phyloP scores from a whole-genome alignment of 2,888 invertebrate genomes.

The Crioceris asparagi region DNA sequence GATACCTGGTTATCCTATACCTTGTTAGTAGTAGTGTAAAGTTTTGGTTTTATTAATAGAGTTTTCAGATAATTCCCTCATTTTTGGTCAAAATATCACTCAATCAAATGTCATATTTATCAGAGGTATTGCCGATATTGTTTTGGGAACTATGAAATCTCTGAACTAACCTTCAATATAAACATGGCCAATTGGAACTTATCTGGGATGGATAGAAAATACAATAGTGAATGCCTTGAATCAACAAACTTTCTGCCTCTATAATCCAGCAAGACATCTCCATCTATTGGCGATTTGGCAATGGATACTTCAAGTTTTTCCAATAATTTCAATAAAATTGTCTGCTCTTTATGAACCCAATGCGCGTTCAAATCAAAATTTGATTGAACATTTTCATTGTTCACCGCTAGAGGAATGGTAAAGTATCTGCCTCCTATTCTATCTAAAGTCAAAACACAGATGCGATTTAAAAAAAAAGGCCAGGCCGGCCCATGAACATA shows the following conservation, averaged over 20 bases:
- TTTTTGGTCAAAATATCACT: too few species aligned
- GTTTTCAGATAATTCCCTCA: too few species aligned
- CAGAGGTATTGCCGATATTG: too few species aligned
- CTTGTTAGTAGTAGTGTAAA: too few species aligned
- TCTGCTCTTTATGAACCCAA: slow-evolving; percentile 23
- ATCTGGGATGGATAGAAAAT: slow-evolving; percentile 10
- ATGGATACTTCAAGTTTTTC: slow-evolving; percentile 20
- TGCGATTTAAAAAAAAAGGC: too few species aligned
- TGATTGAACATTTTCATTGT: slow-evolving; percentile 6
- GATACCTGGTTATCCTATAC: too few species aligned
- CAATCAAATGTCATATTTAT: too few species aligned
- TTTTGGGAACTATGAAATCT: too few species aligned
- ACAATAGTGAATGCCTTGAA: slow-evolving; percentile 7
- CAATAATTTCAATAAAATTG: slow-evolving; percentile 20
- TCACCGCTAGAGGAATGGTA: slow-evolving; percentile 15
- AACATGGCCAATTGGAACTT: slow-evolving; percentile 10
- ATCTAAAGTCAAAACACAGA: too few species aligned
- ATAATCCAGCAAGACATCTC: slow-evolving; percentile 21
- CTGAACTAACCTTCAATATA: slow-evolving; percentile 9
- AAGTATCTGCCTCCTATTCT: slow-evolving; percentile 24
- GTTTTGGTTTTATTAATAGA: too few species aligned
- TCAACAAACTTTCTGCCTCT: slow-evolving; percentile 7
- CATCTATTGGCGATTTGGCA: slow-evolving; percentile 10
- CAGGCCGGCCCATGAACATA: too few species aligned
- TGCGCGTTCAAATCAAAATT: slow-evolving; percentile 24